Evolutionary conservation across 2,113 vertebrate species (phyloP).

Genomic region (Hippocampus zosterae): DNA sequence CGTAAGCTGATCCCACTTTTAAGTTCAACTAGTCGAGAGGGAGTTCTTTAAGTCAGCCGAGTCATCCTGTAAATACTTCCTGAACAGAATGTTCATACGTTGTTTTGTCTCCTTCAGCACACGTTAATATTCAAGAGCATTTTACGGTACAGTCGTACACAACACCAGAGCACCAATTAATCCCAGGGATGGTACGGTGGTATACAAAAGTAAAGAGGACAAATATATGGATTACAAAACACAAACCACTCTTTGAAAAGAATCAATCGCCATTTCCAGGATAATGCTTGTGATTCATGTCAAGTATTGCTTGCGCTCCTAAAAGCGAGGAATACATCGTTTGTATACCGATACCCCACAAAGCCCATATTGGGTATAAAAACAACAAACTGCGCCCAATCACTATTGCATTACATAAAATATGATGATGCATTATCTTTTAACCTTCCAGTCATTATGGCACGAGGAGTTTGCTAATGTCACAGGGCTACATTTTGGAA

Average conservation of each 20-base stretch:
- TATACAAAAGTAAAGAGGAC: background rate
- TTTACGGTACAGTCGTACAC: background rate
- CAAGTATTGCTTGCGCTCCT: background rate
- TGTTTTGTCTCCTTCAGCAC: background rate
- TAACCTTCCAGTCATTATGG: background rate
- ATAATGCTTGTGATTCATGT: background rate
- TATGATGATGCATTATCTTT: background rate
- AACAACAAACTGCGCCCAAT: background rate
- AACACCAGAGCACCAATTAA: background rate
- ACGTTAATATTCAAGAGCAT: background rate
- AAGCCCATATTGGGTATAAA: background rate
- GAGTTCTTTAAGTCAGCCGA: background rate
- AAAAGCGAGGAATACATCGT: background rate
- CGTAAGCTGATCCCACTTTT: slow-evolving; percentile 13
- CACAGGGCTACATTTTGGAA: background rate
- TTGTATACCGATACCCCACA: background rate
- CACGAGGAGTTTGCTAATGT: background rate
- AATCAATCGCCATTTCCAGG: background rate
- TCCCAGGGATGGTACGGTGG: background rate
- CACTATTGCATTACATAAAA: too few relatives aligned
- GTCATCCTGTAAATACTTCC: slow-evolving; percentile 7
- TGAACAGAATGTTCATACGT: background rate
- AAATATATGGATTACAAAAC: background rate
- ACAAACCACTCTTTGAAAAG: background rate
- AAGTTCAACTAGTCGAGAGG: slow-evolving; percentile 15